A percentile compares a stretch with the other conserved stretches of the same genome.
These are phyloP conservation scores for Nasua narica DNA, from an alignment of 2,797 vertebrate species.

Conservation along the genomic window DNA sequence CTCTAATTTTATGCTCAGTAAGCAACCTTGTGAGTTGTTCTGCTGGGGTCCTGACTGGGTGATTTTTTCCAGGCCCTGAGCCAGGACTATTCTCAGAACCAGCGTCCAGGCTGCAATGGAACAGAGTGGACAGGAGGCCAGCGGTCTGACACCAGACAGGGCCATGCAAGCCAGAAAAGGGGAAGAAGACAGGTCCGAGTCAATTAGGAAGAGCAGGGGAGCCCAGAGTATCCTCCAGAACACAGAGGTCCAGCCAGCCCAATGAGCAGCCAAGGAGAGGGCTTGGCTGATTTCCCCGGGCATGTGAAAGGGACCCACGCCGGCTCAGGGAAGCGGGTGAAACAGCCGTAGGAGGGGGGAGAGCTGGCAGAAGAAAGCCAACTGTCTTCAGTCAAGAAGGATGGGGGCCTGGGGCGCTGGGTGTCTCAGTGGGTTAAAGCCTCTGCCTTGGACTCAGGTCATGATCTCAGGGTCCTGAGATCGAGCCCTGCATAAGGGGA, in stretches of 20 bases:
- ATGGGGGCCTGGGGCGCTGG: too few relatives aligned
- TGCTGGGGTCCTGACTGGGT: neutral
- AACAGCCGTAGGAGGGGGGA: neutral
- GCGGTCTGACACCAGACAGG: neutral
- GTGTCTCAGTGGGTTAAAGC: too few relatives aligned
- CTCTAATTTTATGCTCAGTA: constrained; percentile 48
- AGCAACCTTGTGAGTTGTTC: constrained; percentile 19
- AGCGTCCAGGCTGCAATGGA: neutral
- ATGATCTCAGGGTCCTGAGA: too few relatives aligned
- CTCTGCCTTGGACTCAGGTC: too few relatives aligned
- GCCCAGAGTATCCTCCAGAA: rapidly evolving
- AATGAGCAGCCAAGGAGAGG: neutral
- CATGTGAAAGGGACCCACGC: rapidly evolving
- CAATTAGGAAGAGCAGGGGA: neutral
- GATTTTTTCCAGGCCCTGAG: constrained; percentile 23
- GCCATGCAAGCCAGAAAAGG: neutral
- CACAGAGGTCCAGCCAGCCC: too few relatives aligned
- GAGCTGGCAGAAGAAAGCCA: neutral
- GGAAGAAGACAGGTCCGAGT: neutral
- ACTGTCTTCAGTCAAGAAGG: rapidly evolving
- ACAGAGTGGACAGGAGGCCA: neutral
- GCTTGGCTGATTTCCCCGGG: rapidly evolving
- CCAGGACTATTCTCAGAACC: constrained; percentile 9
- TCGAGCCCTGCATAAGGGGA: too few relatives aligned
- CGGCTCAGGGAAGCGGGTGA: neutral